A percentile compares a stretch with the other conserved stretches of the same genome.
Conservation (phyloP, 2,113 vertebrate genomes). For the Cryptotis parvus region DNA sequence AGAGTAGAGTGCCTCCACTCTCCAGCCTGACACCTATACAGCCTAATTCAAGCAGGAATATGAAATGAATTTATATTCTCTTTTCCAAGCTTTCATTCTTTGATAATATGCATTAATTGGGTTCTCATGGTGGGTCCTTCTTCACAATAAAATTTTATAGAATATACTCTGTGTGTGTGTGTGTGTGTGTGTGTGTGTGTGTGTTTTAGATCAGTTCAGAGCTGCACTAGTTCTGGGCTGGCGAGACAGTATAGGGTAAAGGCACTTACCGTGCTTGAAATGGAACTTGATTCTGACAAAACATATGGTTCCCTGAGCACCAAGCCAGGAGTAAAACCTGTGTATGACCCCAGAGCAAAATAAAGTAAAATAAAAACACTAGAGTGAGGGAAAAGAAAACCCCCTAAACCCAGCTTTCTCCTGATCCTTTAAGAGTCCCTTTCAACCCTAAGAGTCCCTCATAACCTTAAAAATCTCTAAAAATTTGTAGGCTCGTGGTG, state of each 20-base stretch:
- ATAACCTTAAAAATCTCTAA: no score
- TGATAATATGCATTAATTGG: not conserved
- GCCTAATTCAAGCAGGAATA: not conserved
- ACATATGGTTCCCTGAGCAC: no score
- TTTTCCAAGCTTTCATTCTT: not conserved
- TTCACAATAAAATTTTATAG: constrained; percentile 12
- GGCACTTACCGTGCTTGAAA: no score
- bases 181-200: not conserved
- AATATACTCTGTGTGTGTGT: not conserved
- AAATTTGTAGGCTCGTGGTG: no score
- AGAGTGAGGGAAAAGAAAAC: not conserved
- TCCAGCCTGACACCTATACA: not conserved
- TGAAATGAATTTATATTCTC: not conserved
- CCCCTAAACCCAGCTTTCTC: not conserved
- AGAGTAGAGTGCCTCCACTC: no score
- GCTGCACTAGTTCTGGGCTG: no score
- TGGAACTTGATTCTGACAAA: no score
- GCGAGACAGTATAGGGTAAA: no score
- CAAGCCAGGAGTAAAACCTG: no score
- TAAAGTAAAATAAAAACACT: not conserved
- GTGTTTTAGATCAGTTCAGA: not conserved
- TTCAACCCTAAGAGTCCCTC: no score
- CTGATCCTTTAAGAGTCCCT: not conserved
- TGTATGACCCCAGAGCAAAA: no score
- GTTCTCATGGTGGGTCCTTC: not conserved